phyloP scores from a whole-genome alignment of 2,888 invertebrate species.

The Camponotus fellah region DNA sequence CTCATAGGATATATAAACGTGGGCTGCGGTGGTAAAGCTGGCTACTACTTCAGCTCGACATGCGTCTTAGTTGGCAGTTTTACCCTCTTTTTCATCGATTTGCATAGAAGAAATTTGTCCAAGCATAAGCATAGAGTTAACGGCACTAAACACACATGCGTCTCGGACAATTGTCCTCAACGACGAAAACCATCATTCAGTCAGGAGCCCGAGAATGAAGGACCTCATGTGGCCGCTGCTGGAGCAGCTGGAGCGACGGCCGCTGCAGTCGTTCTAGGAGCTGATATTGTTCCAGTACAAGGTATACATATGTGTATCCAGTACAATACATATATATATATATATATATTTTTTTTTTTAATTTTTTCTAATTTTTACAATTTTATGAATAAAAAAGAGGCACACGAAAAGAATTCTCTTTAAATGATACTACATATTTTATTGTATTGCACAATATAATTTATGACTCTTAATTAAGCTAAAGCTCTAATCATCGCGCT shows the following conservation, averaged over 20 bases:
- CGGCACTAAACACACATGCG: slow-evolving; percentile 88
- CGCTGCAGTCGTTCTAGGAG: slow-evolving; percentile 88
- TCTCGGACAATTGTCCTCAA: slow-evolving; percentile 88
- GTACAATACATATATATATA: no score
- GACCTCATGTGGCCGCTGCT: slow-evolving; percentile 86
- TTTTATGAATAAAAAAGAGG: neutral
- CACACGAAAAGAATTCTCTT: neutral
- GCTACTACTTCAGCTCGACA: slow-evolving; percentile 94
- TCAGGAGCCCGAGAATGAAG: slow-evolving; percentile 88
- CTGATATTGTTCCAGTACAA: slow-evolving; percentile 84
- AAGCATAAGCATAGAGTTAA: slow-evolving; percentile 90
- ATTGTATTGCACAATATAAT: neutral
- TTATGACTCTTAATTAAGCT: neutral
- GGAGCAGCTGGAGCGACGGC: slow-evolving; percentile 88
- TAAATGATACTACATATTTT: neutral
- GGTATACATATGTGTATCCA: slow-evolving; percentile 60
- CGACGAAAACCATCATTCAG: slow-evolving; percentile 88
- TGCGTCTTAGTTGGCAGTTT: slow-evolving; percentile 92
- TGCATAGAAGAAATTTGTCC: slow-evolving; percentile 91
- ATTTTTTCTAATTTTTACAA: neutral
- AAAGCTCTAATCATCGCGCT: neutral
- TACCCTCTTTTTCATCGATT: slow-evolving; percentile 93
- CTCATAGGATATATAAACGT: slow-evolving; percentile 92
- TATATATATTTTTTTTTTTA: neutral
- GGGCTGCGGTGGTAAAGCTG: slow-evolving; percentile 92